A percentile compares a stretch with the other conserved stretches of the same genome.
These are phyloP conservation scores for Caloenas nicobarica DNA, from an alignment of 2,113 vertebrate species.

Conservation along the genomic window DNA sequence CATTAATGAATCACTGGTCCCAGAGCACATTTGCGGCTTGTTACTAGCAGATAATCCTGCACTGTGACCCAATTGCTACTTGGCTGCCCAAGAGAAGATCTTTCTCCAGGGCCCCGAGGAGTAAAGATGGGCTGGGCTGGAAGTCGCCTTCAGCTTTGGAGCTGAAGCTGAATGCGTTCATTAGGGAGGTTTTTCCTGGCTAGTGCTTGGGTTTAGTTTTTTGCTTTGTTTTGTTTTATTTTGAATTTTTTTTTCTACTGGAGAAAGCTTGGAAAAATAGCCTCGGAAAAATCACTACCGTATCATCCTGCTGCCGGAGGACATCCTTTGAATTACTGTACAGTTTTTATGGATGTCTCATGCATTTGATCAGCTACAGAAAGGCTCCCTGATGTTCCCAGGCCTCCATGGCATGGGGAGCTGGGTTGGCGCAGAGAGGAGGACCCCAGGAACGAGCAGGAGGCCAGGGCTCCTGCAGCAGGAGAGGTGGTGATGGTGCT, in stretches of 20 bases:
- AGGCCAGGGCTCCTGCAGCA: background rate
- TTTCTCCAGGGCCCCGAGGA: conserved; percentile 46
- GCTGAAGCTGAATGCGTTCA: conserved; percentile 9
- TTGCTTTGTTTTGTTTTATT: background rate
- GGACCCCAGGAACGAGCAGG: accelerated
- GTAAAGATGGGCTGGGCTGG: conserved; percentile 31
- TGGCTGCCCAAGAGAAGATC: conserved; percentile 62
- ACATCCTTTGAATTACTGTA: background rate
- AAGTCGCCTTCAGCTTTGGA: conserved; percentile 50
- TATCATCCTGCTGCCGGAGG: background rate
- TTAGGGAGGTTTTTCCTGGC: conserved; percentile 29
- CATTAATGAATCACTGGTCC: conserved; percentile 70
- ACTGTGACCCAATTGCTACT: conserved; percentile 70
- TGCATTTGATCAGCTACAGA: background rate
- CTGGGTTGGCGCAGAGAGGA: background rate
- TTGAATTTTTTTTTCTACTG: background rate
- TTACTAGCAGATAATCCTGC: conserved; percentile 69
- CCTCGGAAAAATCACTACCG: background rate
- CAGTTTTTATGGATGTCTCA: background rate
- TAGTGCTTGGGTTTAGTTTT: background rate
- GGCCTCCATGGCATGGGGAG: accelerated
- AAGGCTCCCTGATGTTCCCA: background rate
- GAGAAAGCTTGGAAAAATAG: background rate
- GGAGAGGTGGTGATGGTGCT: background rate
- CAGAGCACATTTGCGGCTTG: conserved; percentile 64